Conservation (phyloP, 2,113 vertebrate species). For the Hypanus sabinus region DNA sequence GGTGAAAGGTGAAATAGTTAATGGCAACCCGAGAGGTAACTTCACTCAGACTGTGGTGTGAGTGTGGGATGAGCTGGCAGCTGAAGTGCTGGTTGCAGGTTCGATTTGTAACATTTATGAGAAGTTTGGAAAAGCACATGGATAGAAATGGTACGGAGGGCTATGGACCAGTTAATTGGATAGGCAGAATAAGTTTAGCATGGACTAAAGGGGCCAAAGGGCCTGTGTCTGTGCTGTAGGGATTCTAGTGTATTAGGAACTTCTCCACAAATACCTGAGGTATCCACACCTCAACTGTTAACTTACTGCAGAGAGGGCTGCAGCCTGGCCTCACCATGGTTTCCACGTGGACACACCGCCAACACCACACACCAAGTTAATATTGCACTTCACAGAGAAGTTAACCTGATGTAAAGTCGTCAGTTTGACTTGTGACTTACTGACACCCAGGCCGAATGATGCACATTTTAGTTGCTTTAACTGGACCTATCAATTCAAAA, state of each 20-base stretch:
- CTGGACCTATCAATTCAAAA: background rate
- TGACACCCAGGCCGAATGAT: background rate
- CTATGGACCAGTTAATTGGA: background rate
- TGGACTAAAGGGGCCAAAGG: too few species aligned
- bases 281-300: background rate
- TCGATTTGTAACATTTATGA: too few species aligned
- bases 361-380: background rate
- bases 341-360: background rate
- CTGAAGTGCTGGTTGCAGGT: too few species aligned
- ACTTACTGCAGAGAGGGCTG: background rate
- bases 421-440: background rate
- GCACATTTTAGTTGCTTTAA: background rate
- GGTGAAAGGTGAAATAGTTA: too few species aligned
- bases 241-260: background rate
- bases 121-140: background rate
- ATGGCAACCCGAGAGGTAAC: too few species aligned
- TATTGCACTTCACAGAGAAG: conserved; percentile 1
- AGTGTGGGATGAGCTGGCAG: background rate
- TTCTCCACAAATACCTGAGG: background rate
- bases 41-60: background rate
- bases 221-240: too few species aligned
- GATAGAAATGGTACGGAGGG: background rate
- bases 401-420: conserved; percentile 8
- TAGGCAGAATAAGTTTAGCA: too few species aligned
- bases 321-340: background rate